Evolutionary conservation across 1,140 invertebrate species (phyloP).

Genomic region (Drosophila biarmipes): DNA sequence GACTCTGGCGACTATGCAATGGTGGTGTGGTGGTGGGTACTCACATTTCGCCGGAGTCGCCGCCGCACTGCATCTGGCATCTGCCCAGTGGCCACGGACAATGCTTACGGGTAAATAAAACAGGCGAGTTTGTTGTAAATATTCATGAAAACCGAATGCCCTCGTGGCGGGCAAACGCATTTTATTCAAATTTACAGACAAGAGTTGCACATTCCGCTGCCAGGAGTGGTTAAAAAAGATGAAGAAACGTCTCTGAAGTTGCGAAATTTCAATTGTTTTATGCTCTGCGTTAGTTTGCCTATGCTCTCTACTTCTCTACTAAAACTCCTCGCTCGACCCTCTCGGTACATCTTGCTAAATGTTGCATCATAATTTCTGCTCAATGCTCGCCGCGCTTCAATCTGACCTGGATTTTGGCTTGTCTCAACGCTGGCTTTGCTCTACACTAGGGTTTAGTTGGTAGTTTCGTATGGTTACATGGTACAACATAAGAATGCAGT

Average conservation of each 20-base stretch:
- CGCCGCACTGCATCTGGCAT: conserved; percentile 29
- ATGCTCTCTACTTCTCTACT: conserved; percentile 33
- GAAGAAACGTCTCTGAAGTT: conserved; percentile 31
- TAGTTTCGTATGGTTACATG: conserved; percentile 58
- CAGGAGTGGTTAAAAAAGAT: conserved; percentile 11
- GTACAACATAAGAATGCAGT: conserved; percentile 57
- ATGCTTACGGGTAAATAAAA: conserved; percentile 74
- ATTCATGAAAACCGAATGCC: conserved; percentile 68
- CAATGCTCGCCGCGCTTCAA: conserved; percentile 61
- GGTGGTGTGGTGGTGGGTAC: conserved; percentile 36
- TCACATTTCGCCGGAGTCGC: conserved; percentile 41
- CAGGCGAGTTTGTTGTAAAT: conserved; percentile 74
- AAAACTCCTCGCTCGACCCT: conserved; percentile 24
- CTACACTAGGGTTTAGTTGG: conserved; percentile 52
- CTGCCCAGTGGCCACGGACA: conserved; percentile 3
- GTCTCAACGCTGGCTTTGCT: conserved; percentile 54
- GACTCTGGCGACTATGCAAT: conserved; percentile 14
- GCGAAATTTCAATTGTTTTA: conserved; percentile 44
- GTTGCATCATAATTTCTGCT: conserved; percentile 77
- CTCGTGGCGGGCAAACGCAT: conserved; percentile 61
- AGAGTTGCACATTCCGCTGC: conserved; percentile 26
- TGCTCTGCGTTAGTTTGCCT: conserved; percentile 50
- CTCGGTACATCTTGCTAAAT: conserved; percentile 70
- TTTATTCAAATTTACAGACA: conserved; percentile 78
- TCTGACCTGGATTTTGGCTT: conserved; percentile 28